phyloP scores from a whole-genome alignment of 2,888 invertebrate genomes.

The Agrochola macilenta region DNA sequence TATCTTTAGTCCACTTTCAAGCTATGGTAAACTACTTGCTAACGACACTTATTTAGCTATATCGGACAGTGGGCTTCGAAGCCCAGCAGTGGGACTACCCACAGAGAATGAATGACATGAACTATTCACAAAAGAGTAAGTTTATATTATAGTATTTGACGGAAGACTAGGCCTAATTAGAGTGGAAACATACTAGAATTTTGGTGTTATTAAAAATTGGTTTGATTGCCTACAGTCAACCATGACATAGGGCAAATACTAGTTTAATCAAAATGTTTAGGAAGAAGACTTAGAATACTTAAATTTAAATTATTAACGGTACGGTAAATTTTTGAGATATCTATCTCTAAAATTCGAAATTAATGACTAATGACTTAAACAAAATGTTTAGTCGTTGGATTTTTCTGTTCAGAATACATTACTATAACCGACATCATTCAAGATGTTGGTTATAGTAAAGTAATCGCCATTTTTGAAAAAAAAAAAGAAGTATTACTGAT shows the following conservation, averaged over 20 bases:
- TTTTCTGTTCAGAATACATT: neutral
- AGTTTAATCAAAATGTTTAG: neutral
- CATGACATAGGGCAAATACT: neutral
- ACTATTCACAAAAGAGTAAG: constrained; percentile 55
- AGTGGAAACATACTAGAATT: constrained; percentile 16
- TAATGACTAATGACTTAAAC: too few relatives aligned
- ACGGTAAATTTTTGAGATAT: too few relatives aligned
- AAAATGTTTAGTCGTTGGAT: neutral
- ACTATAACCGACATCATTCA: neutral
- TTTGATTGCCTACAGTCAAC: neutral
- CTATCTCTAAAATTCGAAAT: too few relatives aligned
- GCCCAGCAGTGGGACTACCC: constrained; percentile 33
- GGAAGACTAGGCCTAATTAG: constrained; percentile 59
- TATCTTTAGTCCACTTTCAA: constrained; percentile 43
- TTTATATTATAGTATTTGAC: constrained; percentile 29
- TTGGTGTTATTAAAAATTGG: neutral
- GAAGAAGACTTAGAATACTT: too few relatives aligned
- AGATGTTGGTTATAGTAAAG: too few relatives aligned
- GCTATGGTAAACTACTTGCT: constrained; percentile 44
- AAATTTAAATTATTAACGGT: too few relatives aligned
- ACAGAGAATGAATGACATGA: constrained; percentile 40
- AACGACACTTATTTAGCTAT: constrained; percentile 24
- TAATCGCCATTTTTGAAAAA: too few relatives aligned
- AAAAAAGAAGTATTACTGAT: too few relatives aligned
- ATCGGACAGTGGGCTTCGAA: constrained; percentile 27